Evolutionary conservation across 2,113 vertebrate species (phyloP).

Genomic region (Melanotaenia duboulayi): DNA sequence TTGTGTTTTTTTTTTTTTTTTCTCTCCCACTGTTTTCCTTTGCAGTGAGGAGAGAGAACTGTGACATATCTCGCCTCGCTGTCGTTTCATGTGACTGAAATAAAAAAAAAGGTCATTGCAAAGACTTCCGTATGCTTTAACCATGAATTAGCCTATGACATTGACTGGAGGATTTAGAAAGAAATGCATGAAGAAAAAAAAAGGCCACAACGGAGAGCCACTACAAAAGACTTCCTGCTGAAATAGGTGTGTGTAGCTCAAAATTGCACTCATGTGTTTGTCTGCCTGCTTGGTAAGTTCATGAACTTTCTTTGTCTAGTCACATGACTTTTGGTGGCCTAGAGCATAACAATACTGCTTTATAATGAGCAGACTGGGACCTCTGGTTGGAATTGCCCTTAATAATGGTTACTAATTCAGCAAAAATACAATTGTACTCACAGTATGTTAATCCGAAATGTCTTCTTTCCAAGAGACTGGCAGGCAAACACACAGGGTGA

Average conservation of each 20-base stretch:
- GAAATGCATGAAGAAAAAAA: conserved; percentile 40
- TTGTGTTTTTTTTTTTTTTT: conserved; percentile 39
- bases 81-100: conserved; percentile 56
- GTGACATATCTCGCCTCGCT: conserved; percentile 52
- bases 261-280: conserved; percentile 46
- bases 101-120: conserved; percentile 41
- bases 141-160: conserved; percentile 50
- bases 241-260: conserved; percentile 27
- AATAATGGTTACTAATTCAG: conserved; percentile 32
- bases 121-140: conserved; percentile 53
- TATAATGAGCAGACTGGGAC: conserved; percentile 55
- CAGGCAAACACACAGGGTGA: conserved; percentile 43
- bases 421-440: conserved; percentile 17
- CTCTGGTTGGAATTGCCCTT: conserved; percentile 39
- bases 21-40: conserved; percentile 36
- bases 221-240: conserved; percentile 1
- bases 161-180: conserved; percentile 26
- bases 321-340: conserved; percentile 49
- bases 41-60: conserved; percentile 5
- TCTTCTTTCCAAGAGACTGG: conserved; percentile 16
- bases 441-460: not conserved
- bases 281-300: conserved; percentile 41
- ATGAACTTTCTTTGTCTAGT: conserved; percentile 51
- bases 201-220: conserved; percentile 3
- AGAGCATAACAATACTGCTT: conserved; percentile 50